Conservation (phyloP, 2,797 vertebrate genomes). For the Gymnoscopelus braueri region DNA sequence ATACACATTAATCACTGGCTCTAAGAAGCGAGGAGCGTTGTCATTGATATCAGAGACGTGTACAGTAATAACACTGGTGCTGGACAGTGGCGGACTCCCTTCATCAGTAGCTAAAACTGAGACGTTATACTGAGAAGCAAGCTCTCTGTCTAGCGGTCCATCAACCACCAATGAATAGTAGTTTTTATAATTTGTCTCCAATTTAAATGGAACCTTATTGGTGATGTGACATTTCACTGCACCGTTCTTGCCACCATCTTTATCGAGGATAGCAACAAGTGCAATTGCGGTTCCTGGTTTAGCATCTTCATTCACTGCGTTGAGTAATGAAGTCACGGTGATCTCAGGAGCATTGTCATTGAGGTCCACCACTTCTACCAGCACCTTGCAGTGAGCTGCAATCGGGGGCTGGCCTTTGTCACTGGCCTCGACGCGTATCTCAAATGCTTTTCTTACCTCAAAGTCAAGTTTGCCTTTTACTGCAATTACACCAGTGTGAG, state of each 20-base stretch:
- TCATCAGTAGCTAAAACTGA: constrained; percentile 60
- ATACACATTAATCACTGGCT: constrained; percentile 30
- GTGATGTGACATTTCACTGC: constrained; percentile 22
- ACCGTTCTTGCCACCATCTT: constrained; percentile 64
- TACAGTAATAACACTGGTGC: constrained; percentile 45
- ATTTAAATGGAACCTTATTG: constrained; percentile 44
- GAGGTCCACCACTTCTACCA: constrained; percentile 64
- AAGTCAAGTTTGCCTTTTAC: constrained; percentile 58
- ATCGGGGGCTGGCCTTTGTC: constrained; percentile 62
- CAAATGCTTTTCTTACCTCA: constrained; percentile 55
- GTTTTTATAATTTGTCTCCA: constrained; percentile 70
- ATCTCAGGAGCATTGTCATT: constrained; percentile 75
- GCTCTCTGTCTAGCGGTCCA: constrained; percentile 64
- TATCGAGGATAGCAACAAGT: constrained; percentile 64
- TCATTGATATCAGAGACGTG: constrained; percentile 75
- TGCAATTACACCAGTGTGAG: constrained; percentile 50
- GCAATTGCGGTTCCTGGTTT: constrained; percentile 61
- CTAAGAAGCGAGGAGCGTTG: constrained; percentile 67
- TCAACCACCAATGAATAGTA: constrained; percentile 67
- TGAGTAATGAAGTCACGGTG: constrained; percentile 56
- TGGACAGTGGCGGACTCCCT: constrained; percentile 50
- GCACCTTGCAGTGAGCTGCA: constrained; percentile 64
- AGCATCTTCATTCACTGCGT: constrained; percentile 58
- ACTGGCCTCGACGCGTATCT: constrained; percentile 60
- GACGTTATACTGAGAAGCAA: constrained; percentile 40